Percentiles rank a stretch among this genome's conserved stretches.
Evolutionary conservation across 2,113 vertebrate species (phyloP).

Genomic region (Syngnathus floridae): DNA sequence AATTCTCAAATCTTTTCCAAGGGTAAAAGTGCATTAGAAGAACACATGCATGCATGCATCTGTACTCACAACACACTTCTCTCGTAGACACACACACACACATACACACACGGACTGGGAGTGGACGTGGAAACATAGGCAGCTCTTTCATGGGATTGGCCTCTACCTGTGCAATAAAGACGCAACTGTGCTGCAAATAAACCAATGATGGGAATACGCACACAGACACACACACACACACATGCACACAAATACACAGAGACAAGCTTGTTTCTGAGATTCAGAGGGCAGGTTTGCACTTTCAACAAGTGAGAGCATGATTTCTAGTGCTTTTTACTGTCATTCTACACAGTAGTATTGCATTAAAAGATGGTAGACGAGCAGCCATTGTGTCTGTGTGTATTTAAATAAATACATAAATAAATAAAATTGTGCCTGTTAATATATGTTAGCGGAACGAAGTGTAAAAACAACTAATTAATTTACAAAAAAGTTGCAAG

Average conservation of each 20-base stretch:
- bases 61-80: conserved; percentile 29
- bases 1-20: background rate
- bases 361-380: background rate
- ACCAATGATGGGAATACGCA: conserved; percentile 55
- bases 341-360: background rate
- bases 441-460: no score
- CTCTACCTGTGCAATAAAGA: conserved; percentile 67
- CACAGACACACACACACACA: conserved; percentile 16
- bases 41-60: conserved; percentile 1
- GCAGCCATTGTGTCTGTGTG: no score
- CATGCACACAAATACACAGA: conserved; percentile 47
- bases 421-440: no score
- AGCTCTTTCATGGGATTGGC: conserved; percentile 65
- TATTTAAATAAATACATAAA: background rate
- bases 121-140: conserved; percentile 59
- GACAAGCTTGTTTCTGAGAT: conserved; percentile 60
- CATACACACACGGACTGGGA: conserved; percentile 24
- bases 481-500: no score
- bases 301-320: background rate
- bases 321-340: background rate
- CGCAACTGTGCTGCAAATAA: conserved; percentile 65
- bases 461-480: no score
- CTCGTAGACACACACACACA: background rate
- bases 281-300: conserved; percentile 16
- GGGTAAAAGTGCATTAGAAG: background rate